A percentile compares a stretch with the other conserved stretches of the same genome.
Conservation (phyloP, 2,797 vertebrate species). For the Remorina albescens region DNA sequence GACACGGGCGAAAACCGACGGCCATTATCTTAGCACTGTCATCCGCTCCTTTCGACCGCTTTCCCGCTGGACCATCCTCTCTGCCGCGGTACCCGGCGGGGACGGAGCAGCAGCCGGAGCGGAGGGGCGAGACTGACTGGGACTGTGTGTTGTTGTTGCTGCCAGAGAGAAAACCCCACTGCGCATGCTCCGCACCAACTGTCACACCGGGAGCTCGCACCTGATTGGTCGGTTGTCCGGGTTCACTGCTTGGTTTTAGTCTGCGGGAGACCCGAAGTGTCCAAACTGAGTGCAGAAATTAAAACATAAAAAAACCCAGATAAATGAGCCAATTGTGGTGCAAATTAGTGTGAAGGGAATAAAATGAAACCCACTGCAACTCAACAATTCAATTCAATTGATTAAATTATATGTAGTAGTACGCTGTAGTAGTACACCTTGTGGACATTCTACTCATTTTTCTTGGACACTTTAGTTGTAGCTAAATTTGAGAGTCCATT, state of each 20-base stretch:
- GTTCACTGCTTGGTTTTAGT: slow-evolving; percentile 19
- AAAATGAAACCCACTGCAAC: too few species aligned
- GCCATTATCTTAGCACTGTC: slow-evolving; percentile 66
- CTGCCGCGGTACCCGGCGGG: slow-evolving; percentile 61
- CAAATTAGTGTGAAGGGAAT: too few species aligned
- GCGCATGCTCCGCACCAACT: slow-evolving; percentile 64
- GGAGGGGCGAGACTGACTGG: slow-evolving; percentile 62
- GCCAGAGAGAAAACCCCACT: slow-evolving; percentile 47
- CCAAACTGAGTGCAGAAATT: not conserved
- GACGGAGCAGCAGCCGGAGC: slow-evolving; percentile 48
- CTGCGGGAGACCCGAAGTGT: not conserved
- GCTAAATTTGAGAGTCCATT: slow-evolving; percentile 73
- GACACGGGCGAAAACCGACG: slow-evolving; percentile 52
- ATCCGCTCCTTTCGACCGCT: slow-evolving; percentile 56
- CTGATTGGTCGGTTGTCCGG: slow-evolving; percentile 59
- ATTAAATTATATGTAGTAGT: too few species aligned
- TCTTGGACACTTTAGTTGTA: slow-evolving; percentile 52
- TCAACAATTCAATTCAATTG: too few species aligned
- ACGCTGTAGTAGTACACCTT: too few species aligned
- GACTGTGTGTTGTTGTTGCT: slow-evolving; percentile 76
- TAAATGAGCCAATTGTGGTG: not conserved
- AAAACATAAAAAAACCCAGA: not conserved
- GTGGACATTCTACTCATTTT: too few species aligned
- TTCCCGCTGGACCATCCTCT: slow-evolving; percentile 72
- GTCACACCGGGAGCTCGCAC: slow-evolving; percentile 36